Percentiles rank a stretch among this genome's conserved stretches.
Evolutionary conservation across 1,140 invertebrate genomes (phyloP).

Genomic region (Paralvinella palmiformis): DNA sequence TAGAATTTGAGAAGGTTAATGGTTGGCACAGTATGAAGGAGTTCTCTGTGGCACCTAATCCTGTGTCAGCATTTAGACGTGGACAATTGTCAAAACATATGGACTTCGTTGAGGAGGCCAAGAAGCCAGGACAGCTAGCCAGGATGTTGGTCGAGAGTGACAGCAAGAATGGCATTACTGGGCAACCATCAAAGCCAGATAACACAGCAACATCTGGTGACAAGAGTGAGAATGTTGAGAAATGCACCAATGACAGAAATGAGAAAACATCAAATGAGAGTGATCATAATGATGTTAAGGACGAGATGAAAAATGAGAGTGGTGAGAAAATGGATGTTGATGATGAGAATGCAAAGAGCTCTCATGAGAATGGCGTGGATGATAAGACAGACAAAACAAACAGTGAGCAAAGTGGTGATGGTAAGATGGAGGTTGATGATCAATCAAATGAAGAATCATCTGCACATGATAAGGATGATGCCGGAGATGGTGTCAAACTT

Average conservation of each 20-base stretch:
- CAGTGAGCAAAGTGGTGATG: neutral
- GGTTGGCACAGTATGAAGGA: slow-evolving; percentile 93
- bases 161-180: no score
- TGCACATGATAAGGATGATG: slow-evolving; percentile 22
- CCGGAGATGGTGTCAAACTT: slow-evolving; percentile 24
- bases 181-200: neutral
- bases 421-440: slow-evolving; percentile 35
- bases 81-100: neutral
- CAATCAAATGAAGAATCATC: slow-evolving; percentile 22
- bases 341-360: neutral
- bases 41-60: slow-evolving; percentile 8
- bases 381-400: neutral
- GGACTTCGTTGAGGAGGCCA: neutral
- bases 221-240: neutral
- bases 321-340: neutral
- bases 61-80: neutral
- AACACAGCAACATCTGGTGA: neutral
- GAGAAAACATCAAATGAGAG: neutral
- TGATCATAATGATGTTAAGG: neutral
- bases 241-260: neutral
- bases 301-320: neutral
- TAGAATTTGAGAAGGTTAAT: slow-evolving; percentile 97
- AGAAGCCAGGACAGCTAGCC: no score
- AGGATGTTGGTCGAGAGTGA: no score
- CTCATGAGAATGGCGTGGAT: neutral